Base-by-base conservation (phyloP, 2,797 vertebrate genomes). In the Anguilla anguilla region DNA sequence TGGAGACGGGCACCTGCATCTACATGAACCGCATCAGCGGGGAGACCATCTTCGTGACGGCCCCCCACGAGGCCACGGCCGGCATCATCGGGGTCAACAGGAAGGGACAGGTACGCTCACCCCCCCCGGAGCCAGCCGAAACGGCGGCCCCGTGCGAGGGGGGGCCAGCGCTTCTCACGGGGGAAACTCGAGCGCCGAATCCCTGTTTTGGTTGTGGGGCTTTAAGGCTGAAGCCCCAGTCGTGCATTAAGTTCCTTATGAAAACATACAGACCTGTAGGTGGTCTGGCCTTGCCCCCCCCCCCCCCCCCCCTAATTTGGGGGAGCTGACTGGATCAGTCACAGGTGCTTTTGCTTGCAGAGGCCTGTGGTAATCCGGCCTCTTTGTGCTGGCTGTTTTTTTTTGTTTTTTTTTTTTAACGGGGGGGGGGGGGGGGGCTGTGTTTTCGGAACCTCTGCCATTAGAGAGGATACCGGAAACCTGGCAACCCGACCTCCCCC, bases 21-120 rank as follows among this genome's bases (percentile, higher is more conserved):
- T 99, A 99, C 95, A 99, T 99, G 98, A 99, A 99, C 94, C 95
- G 99, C 92, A 99, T 99, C 93, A 99, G 99, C 15, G 99, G 99
- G 81, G 99, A 99, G 94, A 99, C 99, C 84, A 99, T 99, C 93
- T 99, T 99, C 89, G 99, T 99, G 88, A 99, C 99, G 0, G 99
- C 99, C 0, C 97, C 98, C 59, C 99, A 99, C 31, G 99, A 99
- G 93, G 98, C 99, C 46, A 99, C 99, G 6, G 97, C 98, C 91
- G 99, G 99, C 90, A 99, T 99, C 92, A 99, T 99, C 90, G 99
- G 99, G 53, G 99, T 99, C 53, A 99, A 99, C 96, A 96, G 99
- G 92, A 99, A 99, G 94, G 99, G 99, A 96, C 99, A 99, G 95
- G 99, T 98, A 96, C 4, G 15, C 15, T 2, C 55, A 6, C 49